Conservation (phyloP, 2,113 vertebrate species). For the Hippocampus guttulatus region DNA sequence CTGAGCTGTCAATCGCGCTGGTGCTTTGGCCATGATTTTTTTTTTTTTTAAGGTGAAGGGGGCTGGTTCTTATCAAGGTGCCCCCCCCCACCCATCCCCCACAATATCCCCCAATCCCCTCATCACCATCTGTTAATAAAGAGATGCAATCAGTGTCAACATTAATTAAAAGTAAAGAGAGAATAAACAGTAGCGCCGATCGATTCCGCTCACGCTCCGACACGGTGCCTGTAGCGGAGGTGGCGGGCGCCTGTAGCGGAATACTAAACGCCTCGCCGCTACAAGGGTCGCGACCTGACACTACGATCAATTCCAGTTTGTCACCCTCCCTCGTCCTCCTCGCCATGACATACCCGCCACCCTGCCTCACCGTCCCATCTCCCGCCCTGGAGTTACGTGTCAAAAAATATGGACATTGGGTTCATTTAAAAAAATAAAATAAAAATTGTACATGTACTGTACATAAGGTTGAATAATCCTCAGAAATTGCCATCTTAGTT, state of each 20-base stretch:
- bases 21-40: background rate
- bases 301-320: constrained; percentile 71
- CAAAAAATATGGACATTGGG: constrained; percentile 16
- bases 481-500: no score
- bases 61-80: constrained; percentile 1
- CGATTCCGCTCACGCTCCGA: constrained; percentile 50
- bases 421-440: background rate
- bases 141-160: constrained; percentile 13
- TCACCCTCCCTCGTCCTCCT: constrained; percentile 20
- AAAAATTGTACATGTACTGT: no score
- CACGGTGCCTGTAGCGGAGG: constrained; percentile 39
- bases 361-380: background rate
- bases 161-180: constrained; percentile 13
- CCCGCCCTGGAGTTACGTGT: constrained; percentile 15
- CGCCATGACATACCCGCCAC: background rate
- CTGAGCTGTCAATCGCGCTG: constrained; percentile 2
- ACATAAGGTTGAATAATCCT: no score
- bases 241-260: constrained; percentile 35
- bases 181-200: constrained; percentile 22
- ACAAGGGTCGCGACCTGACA: constrained; percentile 58
- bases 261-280: constrained; percentile 64
- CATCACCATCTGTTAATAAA: constrained; percentile 8
- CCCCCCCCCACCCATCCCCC: background rate
- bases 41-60: background rate
- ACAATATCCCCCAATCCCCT: background rate